These are phyloP conservation scores for Panagrolaimus sp. DNA, from an alignment of 1,140 invertebrate genomes.

Conservation along the genomic window DNA sequence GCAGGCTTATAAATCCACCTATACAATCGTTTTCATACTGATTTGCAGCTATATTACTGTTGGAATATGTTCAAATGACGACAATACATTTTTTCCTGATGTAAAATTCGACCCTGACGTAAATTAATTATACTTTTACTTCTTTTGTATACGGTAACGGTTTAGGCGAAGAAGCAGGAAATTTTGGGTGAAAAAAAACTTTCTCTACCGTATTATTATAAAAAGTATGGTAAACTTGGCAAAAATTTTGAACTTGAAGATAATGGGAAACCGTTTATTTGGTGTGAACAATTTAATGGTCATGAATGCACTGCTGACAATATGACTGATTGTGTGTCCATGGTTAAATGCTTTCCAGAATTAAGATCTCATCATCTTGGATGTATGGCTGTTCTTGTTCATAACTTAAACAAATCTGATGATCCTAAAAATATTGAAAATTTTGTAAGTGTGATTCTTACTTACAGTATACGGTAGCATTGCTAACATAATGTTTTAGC, in stretches of 20 bases:
- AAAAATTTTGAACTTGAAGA: constrained; percentile 34
- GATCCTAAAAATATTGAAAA: constrained; percentile 25
- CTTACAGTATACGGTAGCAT: background rate
- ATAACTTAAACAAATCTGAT: constrained; percentile 23
- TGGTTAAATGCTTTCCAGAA: constrained; percentile 31
- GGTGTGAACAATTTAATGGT: constrained; percentile 25
- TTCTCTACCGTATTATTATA: background rate
- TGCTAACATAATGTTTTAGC: background rate
- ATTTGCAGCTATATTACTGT: too few relatives aligned
- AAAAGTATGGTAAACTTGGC: background rate
- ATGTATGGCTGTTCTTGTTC: constrained; percentile 44
- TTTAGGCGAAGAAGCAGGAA: too few relatives aligned
- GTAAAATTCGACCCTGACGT: too few relatives aligned
- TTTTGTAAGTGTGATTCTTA: constrained; percentile 14
- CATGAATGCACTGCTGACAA: constrained; percentile 8
- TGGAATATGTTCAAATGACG: too few relatives aligned
- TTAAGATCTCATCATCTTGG: constrained; percentile 31
- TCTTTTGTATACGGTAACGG: too few relatives aligned
- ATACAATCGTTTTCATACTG: too few relatives aligned
- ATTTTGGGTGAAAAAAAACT: background rate
- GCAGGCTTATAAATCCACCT: too few relatives aligned
- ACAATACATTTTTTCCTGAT: too few relatives aligned
- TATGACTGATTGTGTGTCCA: constrained; percentile 11
- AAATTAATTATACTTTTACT: too few relatives aligned
- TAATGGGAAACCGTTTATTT: constrained; percentile 33